Conservation (phyloP, 2,113 vertebrate genomes). For the Axis porcinus region DNA sequence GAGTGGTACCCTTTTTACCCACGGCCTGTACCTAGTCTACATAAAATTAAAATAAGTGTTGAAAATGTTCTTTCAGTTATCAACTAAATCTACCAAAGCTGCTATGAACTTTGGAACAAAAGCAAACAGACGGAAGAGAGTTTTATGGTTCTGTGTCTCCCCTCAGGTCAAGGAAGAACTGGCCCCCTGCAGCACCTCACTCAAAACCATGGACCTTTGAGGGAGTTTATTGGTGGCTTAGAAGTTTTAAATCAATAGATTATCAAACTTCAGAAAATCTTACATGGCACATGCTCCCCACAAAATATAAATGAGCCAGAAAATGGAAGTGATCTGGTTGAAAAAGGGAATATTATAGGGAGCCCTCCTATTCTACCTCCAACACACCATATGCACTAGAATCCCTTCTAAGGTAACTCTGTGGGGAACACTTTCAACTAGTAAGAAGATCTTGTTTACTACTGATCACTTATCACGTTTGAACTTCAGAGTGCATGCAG, state of each 20-base stretch:
- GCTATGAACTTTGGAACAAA: not conserved
- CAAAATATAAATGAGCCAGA: not conserved
- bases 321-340: not conserved
- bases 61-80: conserved; percentile 17
- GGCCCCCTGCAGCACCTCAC: not conserved
- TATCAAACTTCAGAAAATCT: not conserved
- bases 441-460: not conserved
- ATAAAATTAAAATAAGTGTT: not conserved
- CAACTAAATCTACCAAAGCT: not conserved
- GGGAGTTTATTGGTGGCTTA: not conserved
- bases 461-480: not conserved
- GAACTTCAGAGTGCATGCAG: not conserved
- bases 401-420: not conserved
- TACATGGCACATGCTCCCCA: not conserved
- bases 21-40: not conserved
- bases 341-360: not conserved
- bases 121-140: not conserved
- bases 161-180: not conserved
- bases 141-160: not conserved
- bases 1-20: not conserved
- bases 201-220: not conserved
- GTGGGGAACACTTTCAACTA: not conserved
- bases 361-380: not conserved
- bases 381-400: not conserved
- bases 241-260: not conserved